phyloP scores from a whole-genome alignment of 2,888 invertebrate species.

The Lycocerus yunnanus region DNA sequence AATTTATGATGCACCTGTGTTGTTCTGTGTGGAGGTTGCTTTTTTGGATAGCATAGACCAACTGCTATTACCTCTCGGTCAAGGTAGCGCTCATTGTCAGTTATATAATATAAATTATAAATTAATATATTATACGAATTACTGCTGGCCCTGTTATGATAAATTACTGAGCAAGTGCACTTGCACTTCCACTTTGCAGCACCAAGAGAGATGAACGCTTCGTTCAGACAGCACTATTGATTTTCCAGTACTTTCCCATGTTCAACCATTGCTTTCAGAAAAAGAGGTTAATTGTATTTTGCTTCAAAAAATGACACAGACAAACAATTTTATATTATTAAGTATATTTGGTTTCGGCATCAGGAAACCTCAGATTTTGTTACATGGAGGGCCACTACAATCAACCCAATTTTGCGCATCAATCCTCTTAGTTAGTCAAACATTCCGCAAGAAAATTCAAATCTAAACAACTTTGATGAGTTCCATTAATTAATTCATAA shows the following conservation, averaged over 20 bases:
- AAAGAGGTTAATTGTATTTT: not conserved
- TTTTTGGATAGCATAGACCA: no score
- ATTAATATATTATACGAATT: no score
- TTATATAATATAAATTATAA: no score
- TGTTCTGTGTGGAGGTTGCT: no score
- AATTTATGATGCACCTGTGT: no score
- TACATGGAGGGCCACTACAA: not conserved
- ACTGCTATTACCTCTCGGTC: no score
- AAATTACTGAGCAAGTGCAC: no score
- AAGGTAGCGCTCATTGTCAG: no score
- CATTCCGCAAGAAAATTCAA: not conserved
- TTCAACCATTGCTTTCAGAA: not conserved
- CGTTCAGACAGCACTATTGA: not conserved
- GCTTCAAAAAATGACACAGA: not conserved
- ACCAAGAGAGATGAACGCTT: not conserved
- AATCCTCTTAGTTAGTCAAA: not conserved
- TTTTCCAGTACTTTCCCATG: not conserved
- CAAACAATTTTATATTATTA: not conserved
- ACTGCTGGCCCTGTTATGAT: no score
- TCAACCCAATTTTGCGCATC: not conserved
- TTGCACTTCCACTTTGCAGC: not conserved
- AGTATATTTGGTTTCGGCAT: not conserved
- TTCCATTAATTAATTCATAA: not conserved
- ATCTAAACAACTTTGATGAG: not conserved
- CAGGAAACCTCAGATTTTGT: not conserved